A percentile compares a stretch with the other conserved stretches of the same genome.
phyloP scores from a whole-genome alignment of 2,113 vertebrate genomes.

The Henicopernis longicauda region DNA sequence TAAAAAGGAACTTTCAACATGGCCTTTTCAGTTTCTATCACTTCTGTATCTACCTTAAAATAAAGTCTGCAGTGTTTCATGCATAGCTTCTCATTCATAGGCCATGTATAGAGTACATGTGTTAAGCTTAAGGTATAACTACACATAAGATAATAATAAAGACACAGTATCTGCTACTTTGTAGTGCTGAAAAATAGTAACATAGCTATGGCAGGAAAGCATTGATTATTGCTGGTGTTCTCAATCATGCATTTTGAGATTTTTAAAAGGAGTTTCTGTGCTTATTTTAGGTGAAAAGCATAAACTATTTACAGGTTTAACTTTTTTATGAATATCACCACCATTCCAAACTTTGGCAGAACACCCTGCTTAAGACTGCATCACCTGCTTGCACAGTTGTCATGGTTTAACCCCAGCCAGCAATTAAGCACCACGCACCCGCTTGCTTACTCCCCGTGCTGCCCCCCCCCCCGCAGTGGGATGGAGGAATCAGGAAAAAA shows the following conservation, averaged over 20 bases:
- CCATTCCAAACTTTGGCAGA: neutral
- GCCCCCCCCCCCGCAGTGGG: too few relatives aligned
- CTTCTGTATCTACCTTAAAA: neutral
- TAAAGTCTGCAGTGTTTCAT: neutral
- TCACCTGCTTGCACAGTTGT: neutral
- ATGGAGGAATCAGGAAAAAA: too few relatives aligned
- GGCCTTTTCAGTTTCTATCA: neutral
- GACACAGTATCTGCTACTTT: neutral
- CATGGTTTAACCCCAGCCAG: too few relatives aligned
- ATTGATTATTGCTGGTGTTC: neutral
- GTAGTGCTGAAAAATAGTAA: neutral
- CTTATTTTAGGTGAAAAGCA: neutral
- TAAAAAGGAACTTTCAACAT: neutral
- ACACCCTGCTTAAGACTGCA: neutral
- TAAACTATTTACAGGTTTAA: neutral
- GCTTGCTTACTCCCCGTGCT: too few relatives aligned
- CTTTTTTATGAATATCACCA: neutral
- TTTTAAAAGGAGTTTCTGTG: neutral
- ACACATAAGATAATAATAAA: neutral
- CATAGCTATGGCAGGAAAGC: neutral
- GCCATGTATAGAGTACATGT: neutral
- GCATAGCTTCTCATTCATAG: neutral
- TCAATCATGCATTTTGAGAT: neutral
- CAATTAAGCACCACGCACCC: too few relatives aligned
- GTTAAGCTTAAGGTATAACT: neutral